These are phyloP conservation scores for Callaeas wilsoni DNA, from an alignment of 2,113 vertebrate genomes.

Conservation along the genomic window DNA sequence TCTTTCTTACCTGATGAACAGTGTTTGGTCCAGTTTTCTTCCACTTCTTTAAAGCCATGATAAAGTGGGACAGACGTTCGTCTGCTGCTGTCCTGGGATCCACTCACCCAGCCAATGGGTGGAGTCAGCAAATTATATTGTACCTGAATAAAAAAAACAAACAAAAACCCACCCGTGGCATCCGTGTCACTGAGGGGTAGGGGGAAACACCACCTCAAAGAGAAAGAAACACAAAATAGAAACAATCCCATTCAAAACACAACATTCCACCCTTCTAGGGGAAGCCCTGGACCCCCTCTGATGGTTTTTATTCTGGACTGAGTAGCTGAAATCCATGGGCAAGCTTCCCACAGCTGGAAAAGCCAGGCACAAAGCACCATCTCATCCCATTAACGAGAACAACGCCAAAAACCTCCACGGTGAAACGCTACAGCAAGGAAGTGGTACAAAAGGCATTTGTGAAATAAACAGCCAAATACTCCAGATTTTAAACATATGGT, in stretches of 20 bases:
- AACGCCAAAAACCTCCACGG: not conserved
- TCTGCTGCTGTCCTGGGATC: slow-evolving; percentile 81
- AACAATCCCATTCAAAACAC: not conserved
- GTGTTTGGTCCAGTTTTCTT: slow-evolving; percentile 98
- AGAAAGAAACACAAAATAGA: not conserved
- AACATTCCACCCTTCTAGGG: not conserved
- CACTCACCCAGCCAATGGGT: slow-evolving; percentile 79
- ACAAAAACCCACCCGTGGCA: not conserved
- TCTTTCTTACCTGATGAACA: slow-evolving; percentile 83
- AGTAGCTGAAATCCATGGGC: not conserved
- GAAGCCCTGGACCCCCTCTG: not conserved
- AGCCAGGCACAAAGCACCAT: not conserved
- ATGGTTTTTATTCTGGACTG: not conserved
- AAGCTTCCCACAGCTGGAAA: not conserved
- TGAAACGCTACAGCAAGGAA: not conserved
- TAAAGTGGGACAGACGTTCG: slow-evolving; percentile 80
- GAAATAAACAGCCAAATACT: not conserved
- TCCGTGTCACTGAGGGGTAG: not conserved
- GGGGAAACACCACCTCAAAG: not conserved
- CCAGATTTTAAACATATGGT: not conserved
- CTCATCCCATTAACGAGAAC: not conserved
- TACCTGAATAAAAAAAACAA: slow-evolving; percentile 70
- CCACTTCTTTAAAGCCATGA: slow-evolving; percentile 96
- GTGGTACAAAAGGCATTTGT: rapidly evolving
- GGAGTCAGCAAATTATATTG: slow-evolving; percentile 95